Evolutionary conservation across 2,888 invertebrate genomes (phyloP).

Genomic region (Urechis unicinctus): DNA sequence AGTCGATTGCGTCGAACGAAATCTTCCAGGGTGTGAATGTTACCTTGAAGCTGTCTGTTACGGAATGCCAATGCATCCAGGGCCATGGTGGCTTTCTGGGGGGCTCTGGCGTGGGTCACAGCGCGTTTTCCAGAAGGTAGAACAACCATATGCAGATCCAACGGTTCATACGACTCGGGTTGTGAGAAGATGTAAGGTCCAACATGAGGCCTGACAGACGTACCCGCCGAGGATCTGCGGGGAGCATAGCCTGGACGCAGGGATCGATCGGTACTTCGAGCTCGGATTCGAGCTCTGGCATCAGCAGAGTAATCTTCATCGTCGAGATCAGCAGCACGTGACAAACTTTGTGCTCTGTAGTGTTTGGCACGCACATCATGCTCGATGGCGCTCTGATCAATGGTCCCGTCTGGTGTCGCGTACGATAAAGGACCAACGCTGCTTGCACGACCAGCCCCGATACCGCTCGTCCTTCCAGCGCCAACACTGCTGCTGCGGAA

Average conservation of each 20-base stretch:
- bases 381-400: background rate
- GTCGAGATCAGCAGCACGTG: background rate
- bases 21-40: conserved; percentile 20
- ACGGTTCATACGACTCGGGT: conserved; percentile 1
- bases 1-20: conserved; percentile 21
- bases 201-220: background rate
- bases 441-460: background rate
- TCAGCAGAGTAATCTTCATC: background rate
- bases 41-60: conserved; percentile 17
- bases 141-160: conserved; percentile 2
- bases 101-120: conserved; percentile 9
- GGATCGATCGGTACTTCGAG: background rate
- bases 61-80: conserved; percentile 15
- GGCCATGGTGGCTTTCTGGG: conserved; percentile 2
- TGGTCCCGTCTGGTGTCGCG: background rate
- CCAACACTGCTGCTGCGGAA: background rate
- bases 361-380: background rate
- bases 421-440: background rate
- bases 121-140: conserved; percentile 18
- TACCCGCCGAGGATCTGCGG: background rate
- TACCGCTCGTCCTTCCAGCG: background rate
- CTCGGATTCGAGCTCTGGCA: too few relatives aligned
- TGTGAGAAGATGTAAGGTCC: background rate
- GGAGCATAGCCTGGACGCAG: too few relatives aligned
- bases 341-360: conserved; percentile 4